phyloP scores from a whole-genome alignment of 2,113 vertebrate genomes.

The Craseonycteris thonglongyai region DNA sequence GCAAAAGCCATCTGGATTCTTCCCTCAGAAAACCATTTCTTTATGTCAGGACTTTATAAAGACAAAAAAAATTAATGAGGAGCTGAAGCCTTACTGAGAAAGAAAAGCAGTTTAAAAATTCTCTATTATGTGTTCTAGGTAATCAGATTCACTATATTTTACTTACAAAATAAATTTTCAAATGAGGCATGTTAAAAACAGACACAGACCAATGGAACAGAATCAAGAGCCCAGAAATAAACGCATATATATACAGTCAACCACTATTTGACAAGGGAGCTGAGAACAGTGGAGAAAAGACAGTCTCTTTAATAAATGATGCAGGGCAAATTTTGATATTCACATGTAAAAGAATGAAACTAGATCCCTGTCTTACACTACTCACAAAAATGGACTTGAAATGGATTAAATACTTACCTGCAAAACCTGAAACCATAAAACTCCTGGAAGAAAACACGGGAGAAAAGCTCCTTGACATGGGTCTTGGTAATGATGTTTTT shows the following conservation, averaged over 20 bases:
- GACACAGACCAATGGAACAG: not conserved
- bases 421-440: not conserved
- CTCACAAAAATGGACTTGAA: not conserved
- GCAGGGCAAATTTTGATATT: not conserved
- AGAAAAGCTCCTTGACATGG: not conserved
- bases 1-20: not conserved
- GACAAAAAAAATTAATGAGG: not conserved
- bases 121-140: not conserved
- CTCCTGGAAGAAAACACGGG: not conserved
- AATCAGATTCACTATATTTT: not conserved
- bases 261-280: not conserved
- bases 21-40: not conserved
- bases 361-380: not conserved
- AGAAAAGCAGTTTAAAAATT: not conserved
- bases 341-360: not conserved
- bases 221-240: not conserved
- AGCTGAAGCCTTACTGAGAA: not conserved
- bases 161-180: constrained; percentile 14
- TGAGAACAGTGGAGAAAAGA: not conserved
- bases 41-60: not conserved
- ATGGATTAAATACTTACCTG: not conserved
- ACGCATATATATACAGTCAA: not conserved
- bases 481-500: not conserved
- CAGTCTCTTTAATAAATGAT: not conserved
- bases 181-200: not conserved